Evolutionary conservation across 2,888 invertebrate genomes (phyloP).

Genomic region (Drosophila rubida): DNA sequence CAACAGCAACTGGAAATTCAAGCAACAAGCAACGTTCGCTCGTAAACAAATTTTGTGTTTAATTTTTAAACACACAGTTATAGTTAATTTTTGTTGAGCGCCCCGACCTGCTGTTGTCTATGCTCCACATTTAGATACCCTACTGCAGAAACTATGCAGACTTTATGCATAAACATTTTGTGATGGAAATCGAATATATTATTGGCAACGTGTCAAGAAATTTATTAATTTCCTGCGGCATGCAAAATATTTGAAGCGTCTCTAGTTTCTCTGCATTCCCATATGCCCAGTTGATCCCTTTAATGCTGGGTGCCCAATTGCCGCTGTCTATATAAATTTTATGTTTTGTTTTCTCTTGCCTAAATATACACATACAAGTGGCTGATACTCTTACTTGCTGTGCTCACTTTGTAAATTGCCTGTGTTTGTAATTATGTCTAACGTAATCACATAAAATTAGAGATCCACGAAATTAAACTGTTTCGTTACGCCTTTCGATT

Average conservation of each 20-base stretch:
- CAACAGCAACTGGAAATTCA: conserved; percentile 49
- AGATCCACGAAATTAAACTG: conserved; percentile 64
- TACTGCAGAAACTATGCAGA: neutral
- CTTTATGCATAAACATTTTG: conserved; percentile 1
- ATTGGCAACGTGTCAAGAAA: conserved; percentile 24
- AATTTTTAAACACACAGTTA: conserved; percentile 52
- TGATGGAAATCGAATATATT: conserved; percentile 9
- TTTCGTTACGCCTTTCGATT: conserved; percentile 67
- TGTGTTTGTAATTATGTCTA: conserved; percentile 43
- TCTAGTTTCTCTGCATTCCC: neutral
- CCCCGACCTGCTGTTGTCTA: conserved; percentile 12
- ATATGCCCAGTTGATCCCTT: neutral
- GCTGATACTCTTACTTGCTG: neutral
- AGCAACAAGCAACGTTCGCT: conserved; percentile 31
- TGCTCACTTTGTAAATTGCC: conserved; percentile 2
- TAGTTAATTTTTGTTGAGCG: conserved; percentile 51
- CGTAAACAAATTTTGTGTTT: conserved; percentile 67
- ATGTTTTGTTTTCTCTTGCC: neutral
- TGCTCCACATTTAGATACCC: conserved; percentile 28
- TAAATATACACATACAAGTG: conserved; percentile 8
- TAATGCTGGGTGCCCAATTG: conserved; percentile 1
- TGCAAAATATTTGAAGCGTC: conserved; percentile 12
- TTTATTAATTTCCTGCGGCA: conserved; percentile 7
- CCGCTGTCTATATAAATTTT: neutral
- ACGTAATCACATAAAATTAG: conserved; percentile 66